These are phyloP conservation scores for Listronotus oregonensis DNA, from an alignment of 1,140 invertebrate genomes.

Conservation along the genomic window DNA sequence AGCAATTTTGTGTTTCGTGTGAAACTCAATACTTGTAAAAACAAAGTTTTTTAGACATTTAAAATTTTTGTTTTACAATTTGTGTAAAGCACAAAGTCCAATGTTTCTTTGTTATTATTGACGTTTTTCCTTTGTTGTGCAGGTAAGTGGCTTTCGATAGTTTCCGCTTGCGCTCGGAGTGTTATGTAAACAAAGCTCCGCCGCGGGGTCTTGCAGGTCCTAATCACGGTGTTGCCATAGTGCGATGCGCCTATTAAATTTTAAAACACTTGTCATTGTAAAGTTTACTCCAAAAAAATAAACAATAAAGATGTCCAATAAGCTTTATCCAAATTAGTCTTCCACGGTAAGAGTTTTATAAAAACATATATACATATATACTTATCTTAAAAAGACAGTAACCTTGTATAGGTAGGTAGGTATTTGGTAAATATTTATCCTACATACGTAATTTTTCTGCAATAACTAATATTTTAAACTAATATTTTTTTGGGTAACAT, in stretches of 20 bases:
- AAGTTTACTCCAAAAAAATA: neutral
- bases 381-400: too few species aligned
- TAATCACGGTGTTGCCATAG: neutral
- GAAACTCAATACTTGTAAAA: neutral
- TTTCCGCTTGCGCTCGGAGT: conserved; percentile 38
- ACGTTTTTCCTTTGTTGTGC: conserved; percentile 44
- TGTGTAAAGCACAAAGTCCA: neutral
- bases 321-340: too few species aligned
- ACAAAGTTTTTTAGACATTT: neutral
- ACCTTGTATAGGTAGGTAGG: too few species aligned
- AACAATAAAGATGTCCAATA: neutral
- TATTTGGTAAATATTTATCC: too few species aligned
- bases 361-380: too few species aligned
- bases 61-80: neutral
- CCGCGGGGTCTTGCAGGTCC: conserved; percentile 12
- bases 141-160: conserved; percentile 42
- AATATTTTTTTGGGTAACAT: too few species aligned
- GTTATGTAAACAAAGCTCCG: conserved; percentile 49
- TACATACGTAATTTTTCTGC: too few species aligned
- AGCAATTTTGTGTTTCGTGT: neutral
- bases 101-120: conserved; percentile 27
- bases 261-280: neutral
- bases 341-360: too few species aligned
- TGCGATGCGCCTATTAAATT: neutral
- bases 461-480: too few species aligned